Evolutionary conservation across 1,140 invertebrate genomes (phyloP).

Genomic region (Teleogryllus occipitalis): DNA sequence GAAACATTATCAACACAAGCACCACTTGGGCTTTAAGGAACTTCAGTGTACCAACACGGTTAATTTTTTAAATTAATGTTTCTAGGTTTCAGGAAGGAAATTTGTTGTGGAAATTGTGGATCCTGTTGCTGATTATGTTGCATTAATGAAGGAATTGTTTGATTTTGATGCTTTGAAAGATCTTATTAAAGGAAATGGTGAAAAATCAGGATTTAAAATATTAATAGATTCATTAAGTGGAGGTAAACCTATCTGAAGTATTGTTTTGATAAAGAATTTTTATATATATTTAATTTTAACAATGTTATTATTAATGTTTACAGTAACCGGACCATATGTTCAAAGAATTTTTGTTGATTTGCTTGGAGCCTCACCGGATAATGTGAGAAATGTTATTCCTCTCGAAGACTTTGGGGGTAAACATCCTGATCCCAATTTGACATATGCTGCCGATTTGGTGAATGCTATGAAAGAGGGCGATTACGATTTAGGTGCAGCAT

Average conservation of each 20-base stretch:
- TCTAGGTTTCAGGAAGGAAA: slow-evolving; percentile 55
- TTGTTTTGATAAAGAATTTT: slow-evolving; percentile 17
- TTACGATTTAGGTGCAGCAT: slow-evolving; percentile 94
- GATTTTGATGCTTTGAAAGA: slow-evolving; percentile 78
- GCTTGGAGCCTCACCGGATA: slow-evolving; percentile 60
- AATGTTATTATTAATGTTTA: slow-evolving; percentile 10
- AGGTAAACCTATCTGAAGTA: slow-evolving; percentile 46
- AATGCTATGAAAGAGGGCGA: slow-evolving; percentile 64
- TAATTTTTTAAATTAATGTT: background rate
- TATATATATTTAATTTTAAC: slow-evolving; percentile 9
- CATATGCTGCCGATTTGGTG: slow-evolving; percentile 86
- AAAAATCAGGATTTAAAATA: slow-evolving; percentile 65
- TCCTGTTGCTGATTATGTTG: slow-evolving; percentile 81
- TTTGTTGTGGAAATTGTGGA: slow-evolving; percentile 90
- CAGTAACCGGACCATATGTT: slow-evolving; percentile 92
- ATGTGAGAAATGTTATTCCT: slow-evolving; percentile 61
- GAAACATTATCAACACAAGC: no score
- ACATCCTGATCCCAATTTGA: slow-evolving; percentile 98
- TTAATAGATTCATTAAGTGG: slow-evolving; percentile 92
- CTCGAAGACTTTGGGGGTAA: slow-evolving; percentile 91
- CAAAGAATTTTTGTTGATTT: slow-evolving; percentile 81
- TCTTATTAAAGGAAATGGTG: slow-evolving; percentile 60
- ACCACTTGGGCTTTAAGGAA: no score
- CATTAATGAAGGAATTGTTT: slow-evolving; percentile 95
- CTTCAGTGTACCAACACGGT: no score